phyloP scores from a whole-genome alignment of 1,140 invertebrate genomes.

The Glomeris maerens region DNA sequence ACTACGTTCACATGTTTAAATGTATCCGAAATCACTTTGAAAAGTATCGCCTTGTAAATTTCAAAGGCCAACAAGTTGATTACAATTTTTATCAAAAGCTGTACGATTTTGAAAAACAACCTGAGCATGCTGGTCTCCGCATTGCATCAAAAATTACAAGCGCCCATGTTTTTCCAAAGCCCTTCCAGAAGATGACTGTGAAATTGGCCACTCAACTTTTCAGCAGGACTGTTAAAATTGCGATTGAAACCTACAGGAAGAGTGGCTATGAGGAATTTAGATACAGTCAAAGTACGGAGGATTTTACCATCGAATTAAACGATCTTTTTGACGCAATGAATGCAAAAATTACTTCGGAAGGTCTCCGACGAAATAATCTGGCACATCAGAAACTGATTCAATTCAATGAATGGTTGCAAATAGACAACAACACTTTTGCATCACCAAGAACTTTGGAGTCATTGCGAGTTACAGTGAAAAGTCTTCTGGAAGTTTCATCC shows the following conservation, averaged over 20 bases:
- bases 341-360: neutral
- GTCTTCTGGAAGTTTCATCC: neutral
- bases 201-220: too few species aligned
- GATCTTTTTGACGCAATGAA: neutral
- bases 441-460: neutral
- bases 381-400: neutral
- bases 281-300: neutral
- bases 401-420: neutral
- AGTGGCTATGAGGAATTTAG: neutral
- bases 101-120: too few species aligned
- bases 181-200: too few species aligned
- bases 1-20: neutral
- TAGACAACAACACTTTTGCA: neutral
- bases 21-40: neutral
- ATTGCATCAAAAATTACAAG: too few species aligned
- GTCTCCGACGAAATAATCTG: neutral
- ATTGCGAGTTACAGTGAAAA: neutral
- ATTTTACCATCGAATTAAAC: neutral
- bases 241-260: neutral
- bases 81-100: too few species aligned
- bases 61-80: too few species aligned
- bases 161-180: too few species aligned
- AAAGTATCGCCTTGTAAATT: too few species aligned
- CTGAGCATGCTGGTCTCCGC: too few species aligned
- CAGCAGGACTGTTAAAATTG: neutral